Base-by-base conservation (phyloP, 2,888 invertebrate genomes). In the Agrochola lota region DNA sequence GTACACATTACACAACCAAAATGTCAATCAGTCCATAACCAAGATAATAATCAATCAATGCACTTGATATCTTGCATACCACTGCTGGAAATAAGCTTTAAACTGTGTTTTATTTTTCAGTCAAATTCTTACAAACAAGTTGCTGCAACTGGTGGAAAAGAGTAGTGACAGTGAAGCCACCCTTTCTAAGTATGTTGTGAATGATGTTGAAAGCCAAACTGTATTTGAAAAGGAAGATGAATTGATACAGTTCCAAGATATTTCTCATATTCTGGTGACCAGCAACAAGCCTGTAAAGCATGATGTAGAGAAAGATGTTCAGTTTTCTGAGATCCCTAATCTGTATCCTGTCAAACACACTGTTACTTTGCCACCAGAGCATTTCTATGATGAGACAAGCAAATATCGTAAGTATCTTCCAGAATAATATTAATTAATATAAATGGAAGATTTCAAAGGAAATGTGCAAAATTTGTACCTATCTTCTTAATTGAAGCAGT, bases 261-360 rank as follows among this genome's bases (percentile, higher is more conserved):
- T 95, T 49, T 97, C 97, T 15, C 97, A 98, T 85, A 97, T 97
- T 35, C 94, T 98, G 80, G 93, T 99, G 57, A 97, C 98, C 23
- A 97, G 98, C 35, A 95, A 95, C 64, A 96, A 96, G 73, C 97
- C 98, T 7, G 93, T 99, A 40, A 94, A 96, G 72, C 97, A 97
- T 91, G 94, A 95, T 20, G 90, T 92, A 84, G 94, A 96, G 15
- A 96, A 97, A 74, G 95, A 97, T 80, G 97, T 97, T 17, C 93
- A 96, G 35, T 95, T 96, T 80, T 91, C 97, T 57, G 92, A 97
- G 72, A 93, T 99, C 63, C 98, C 98, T 12, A 97, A 98, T 91
- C 94, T 99, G 81, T 97, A 97, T 93, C 99, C 99, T 4, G 94
- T 99, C 26, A 97, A 97, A 90, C 97, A 97, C 76, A 98, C 98